phyloP scores from a whole-genome alignment of 1,140 invertebrate genomes.

The Trinorchestia longiramus region DNA sequence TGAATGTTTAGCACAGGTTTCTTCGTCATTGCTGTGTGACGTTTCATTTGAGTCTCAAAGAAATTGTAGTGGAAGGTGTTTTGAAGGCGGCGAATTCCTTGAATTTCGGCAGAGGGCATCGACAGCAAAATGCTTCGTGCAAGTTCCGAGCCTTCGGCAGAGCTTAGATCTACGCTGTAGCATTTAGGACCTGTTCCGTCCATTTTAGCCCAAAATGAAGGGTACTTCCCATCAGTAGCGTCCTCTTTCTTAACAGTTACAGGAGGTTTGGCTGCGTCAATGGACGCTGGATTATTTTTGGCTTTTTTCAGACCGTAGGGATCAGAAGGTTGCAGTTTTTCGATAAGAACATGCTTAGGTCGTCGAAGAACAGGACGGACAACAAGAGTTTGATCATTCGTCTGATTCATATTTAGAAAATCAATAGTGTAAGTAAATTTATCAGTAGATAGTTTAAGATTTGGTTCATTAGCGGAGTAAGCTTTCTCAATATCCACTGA shows the following conservation, averaged over 20 bases:
- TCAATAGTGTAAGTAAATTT: background rate
- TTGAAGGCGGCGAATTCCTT: constrained; percentile 12
- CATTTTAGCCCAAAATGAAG: constrained; percentile 15
- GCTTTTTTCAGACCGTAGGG: constrained; percentile 2
- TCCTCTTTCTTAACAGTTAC: background rate
- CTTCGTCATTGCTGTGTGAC: background rate
- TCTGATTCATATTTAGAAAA: constrained; percentile 7
- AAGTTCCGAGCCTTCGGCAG: background rate
- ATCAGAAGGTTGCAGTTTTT: constrained; percentile 5
- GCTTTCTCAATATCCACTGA: constrained; percentile 21
- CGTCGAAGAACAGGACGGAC: background rate
- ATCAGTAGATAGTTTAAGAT: background rate
- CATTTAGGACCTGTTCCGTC: constrained; percentile 6
- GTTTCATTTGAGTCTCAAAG: constrained; percentile 10
- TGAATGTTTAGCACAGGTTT: constrained; percentile 1
- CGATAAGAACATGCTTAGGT: constrained; percentile 30
- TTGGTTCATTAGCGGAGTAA: background rate
- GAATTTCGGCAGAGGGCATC: background rate
- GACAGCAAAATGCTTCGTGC: background rate
- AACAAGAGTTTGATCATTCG: background rate
- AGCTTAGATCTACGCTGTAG: background rate
- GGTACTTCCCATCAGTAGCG: background rate
- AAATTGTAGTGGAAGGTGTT: constrained; percentile 12
- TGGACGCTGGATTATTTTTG: background rate
- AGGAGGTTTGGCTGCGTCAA: background rate